phyloP scores from a whole-genome alignment of 2,797 vertebrate genomes.

The Lateolabrax maculatus region DNA sequence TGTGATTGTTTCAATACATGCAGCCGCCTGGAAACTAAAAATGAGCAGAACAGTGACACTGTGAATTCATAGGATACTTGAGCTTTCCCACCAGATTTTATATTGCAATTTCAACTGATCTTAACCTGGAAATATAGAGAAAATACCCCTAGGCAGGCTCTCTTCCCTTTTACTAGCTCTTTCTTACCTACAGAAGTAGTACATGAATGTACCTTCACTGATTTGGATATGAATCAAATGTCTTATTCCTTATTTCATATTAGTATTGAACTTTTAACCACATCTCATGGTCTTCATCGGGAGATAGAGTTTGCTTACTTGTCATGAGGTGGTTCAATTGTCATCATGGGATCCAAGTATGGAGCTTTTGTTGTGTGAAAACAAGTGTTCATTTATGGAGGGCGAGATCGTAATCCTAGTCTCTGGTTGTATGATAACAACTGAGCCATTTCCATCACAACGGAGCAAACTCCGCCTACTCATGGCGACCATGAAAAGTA shows the following conservation, averaged over 20 bases:
- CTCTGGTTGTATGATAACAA: too few species aligned
- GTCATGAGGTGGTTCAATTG: too few species aligned
- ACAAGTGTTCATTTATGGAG: too few species aligned
- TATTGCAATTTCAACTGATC: neutral
- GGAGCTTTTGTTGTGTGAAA: too few species aligned
- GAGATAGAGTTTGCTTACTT: too few species aligned
- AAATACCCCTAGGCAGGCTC: neutral
- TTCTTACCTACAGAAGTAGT: constrained; percentile 1
- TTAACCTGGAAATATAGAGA: constrained; percentile 1
- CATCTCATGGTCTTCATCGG: too few species aligned
- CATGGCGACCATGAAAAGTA: neutral
- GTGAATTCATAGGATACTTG: constrained; percentile 4
- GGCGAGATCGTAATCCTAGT: too few species aligned
- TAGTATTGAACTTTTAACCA: too few species aligned
- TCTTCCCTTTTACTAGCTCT: constrained; percentile 1
- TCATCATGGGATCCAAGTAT: too few species aligned
- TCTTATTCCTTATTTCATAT: constrained; percentile 5
- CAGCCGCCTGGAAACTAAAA: constrained; percentile 7
- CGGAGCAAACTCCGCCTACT: neutral
- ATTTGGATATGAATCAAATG: constrained; percentile 1
- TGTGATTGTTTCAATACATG: constrained; percentile 7
- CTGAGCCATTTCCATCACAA: neutral
- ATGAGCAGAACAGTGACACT: neutral
- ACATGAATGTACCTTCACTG: neutral
- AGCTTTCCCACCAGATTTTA: constrained; percentile 2